Conservation (phyloP, 2,113 vertebrate genomes). For the Peromyscus californicus region DNA sequence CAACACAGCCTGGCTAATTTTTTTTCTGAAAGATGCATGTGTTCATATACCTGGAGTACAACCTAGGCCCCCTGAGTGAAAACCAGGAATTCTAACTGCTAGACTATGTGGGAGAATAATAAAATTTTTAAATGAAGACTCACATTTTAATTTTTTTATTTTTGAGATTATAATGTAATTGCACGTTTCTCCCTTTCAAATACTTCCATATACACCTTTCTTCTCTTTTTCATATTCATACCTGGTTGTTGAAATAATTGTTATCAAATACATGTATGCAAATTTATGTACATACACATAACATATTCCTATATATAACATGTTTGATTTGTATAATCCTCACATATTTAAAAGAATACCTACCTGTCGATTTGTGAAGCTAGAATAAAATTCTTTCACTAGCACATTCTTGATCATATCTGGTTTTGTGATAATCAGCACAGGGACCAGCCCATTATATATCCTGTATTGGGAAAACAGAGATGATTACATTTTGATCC, state of each 20-base stretch:
- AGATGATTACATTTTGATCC: background rate
- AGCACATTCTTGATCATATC: conserved; percentile 91
- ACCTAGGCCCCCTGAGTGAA: no score
- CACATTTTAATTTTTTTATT: background rate
- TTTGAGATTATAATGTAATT: background rate
- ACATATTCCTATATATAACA: background rate
- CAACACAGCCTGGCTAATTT: no score
- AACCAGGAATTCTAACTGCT: no score
- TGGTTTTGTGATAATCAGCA: conserved; percentile 86
- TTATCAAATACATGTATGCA: no score
- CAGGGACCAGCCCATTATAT: conserved; percentile 88
- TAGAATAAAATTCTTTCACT: conserved; percentile 92
- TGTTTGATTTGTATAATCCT: background rate
- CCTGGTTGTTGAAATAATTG: no score
- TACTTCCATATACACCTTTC: background rate
- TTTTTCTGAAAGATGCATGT: no score
- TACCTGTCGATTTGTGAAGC: conserved; percentile 94
- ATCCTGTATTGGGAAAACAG: conserved; percentile 77
- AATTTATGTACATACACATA: background rate
- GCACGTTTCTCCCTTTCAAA: background rate
- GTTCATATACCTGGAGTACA: no score
- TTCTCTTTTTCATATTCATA: background rate
- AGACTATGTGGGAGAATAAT: background rate
- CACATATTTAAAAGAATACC: conserved; percentile 60
- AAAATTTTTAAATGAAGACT: background rate